Evolutionary conservation across 2,888 invertebrate species (phyloP), one percentile per base, ranked within the genome.

Genomic region (Entomobrya proxima): DNA sequence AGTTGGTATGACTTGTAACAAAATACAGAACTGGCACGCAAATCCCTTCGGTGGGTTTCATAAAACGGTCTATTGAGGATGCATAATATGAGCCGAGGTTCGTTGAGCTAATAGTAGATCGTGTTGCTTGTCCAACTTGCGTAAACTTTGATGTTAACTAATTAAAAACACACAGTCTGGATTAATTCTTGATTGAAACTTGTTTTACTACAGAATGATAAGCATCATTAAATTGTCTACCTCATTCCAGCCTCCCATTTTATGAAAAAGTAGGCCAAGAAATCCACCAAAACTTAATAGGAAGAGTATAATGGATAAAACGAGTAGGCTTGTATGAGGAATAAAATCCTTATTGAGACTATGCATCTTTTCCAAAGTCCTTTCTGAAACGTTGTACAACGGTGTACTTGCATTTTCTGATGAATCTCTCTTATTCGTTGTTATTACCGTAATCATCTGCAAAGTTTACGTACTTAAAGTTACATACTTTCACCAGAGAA

Each of bases 11-110:
- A 61, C 80, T 85, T 15, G 75, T 50, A 1, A 85, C 85, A 76
- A 64, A 85, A 32, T 64, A 75, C 32, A 80, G 15, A 15, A 85
- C 79, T n/a, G 85, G 85, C 15, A 85, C 80, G 18, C 79, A 85
- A 32, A 75, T 58, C 27, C 85, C 85, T 80, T 79, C 24, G 1
- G 79, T 75, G 0, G 85, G 85, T 30, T 79, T 61, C 13, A 35
- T 55, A 35, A 37, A 15, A 1, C 21, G 30, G 21, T 15, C 18
- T 5, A 37, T 15, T 32, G 61, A 15, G 15, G 30, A 27, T 47
- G 72, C 0, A n/a, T 24, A 18, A 44, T 74, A 30, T 2, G 11
- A 47, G 5, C 9, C 72, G 13, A 40, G 13, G 18, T 24, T 9
- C 21, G 18, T 55, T 11, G 55, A 55, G 18, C 18, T 2, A 5